phyloP scores from a whole-genome alignment of 1,140 invertebrate species.

The Anastrepha obliqua region DNA sequence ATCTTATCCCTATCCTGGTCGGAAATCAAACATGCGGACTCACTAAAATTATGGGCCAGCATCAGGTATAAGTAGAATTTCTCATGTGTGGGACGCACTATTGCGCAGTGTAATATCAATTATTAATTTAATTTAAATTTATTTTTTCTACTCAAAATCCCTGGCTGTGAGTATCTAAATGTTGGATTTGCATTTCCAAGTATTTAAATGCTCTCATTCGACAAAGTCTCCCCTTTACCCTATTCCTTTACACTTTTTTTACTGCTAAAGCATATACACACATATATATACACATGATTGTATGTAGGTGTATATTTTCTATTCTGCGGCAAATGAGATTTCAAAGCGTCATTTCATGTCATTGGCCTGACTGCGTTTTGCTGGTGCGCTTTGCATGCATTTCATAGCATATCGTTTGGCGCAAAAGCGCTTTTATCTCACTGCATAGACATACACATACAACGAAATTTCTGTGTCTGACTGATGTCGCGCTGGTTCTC shows the following conservation, averaged over 20 bases:
- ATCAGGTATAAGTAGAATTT: too few relatives aligned
- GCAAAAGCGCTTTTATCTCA: background rate
- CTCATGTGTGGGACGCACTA: too few relatives aligned
- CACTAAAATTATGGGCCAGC: too few relatives aligned
- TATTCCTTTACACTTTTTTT: too few relatives aligned
- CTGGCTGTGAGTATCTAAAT: background rate
- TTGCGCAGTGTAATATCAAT: too few relatives aligned
- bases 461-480: background rate
- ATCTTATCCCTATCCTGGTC: too few relatives aligned
- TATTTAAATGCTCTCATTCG: background rate
- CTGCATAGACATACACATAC: background rate
- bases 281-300: too few relatives aligned
- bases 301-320: background rate
- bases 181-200: background rate
- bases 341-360: conserved; percentile 29
- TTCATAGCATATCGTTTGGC: background rate
- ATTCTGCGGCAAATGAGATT: background rate
- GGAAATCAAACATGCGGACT: too few relatives aligned
- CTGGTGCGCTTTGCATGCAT: background rate
- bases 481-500: background rate
- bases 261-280: too few relatives aligned
- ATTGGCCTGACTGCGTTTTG: background rate
- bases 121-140: too few relatives aligned
- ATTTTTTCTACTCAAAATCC: too few relatives aligned
- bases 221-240: too few relatives aligned